phyloP scores from a whole-genome alignment of 2,888 invertebrate species.

The Steinernema carpocapsae region DNA sequence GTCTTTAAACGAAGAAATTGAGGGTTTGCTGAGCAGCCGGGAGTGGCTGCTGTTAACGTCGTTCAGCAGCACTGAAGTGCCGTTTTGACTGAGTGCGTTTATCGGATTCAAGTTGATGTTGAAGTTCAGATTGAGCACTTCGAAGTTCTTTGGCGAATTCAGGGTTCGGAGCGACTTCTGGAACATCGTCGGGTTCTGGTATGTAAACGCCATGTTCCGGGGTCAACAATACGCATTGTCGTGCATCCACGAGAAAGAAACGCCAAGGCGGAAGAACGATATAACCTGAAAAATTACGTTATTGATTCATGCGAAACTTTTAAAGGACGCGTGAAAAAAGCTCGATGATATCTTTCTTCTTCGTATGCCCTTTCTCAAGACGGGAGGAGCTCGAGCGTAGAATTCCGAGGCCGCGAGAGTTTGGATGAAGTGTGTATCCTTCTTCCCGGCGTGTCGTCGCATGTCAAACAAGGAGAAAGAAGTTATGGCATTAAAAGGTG shows the following conservation, averaged over 20 bases:
- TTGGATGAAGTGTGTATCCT: neutral
- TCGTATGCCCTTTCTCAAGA: neutral
- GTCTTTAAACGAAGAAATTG: slow-evolving; percentile 46
- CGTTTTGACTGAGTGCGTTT: slow-evolving; percentile 26
- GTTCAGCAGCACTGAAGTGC: neutral
- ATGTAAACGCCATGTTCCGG: slow-evolving; percentile 51
- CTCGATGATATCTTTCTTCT: slow-evolving; percentile 23
- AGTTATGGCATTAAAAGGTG: slow-evolving; percentile 16
- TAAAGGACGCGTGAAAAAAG: slow-evolving; percentile 10
- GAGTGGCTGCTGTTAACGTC: slow-evolving; percentile 28
- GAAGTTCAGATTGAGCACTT: slow-evolving; percentile 36
- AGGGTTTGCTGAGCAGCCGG: slow-evolving; percentile 35
- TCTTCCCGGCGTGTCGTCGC: neutral
- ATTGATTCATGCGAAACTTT: slow-evolving; percentile 14
- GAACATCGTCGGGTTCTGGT: slow-evolving; percentile 49
- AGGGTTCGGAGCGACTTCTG: slow-evolving; percentile 36
- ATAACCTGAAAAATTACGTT: slow-evolving; percentile 11
- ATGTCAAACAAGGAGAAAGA: neutral
- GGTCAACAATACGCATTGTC: neutral
- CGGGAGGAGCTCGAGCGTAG: neutral
- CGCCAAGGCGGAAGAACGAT: neutral
- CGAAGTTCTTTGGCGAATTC: slow-evolving; percentile 35
- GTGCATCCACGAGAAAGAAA: neutral
- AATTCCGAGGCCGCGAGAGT: neutral
- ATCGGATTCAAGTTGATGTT: slow-evolving; percentile 27